Base-by-base conservation (phyloP, 1,140 invertebrate species). In the Homarus americanus region DNA sequence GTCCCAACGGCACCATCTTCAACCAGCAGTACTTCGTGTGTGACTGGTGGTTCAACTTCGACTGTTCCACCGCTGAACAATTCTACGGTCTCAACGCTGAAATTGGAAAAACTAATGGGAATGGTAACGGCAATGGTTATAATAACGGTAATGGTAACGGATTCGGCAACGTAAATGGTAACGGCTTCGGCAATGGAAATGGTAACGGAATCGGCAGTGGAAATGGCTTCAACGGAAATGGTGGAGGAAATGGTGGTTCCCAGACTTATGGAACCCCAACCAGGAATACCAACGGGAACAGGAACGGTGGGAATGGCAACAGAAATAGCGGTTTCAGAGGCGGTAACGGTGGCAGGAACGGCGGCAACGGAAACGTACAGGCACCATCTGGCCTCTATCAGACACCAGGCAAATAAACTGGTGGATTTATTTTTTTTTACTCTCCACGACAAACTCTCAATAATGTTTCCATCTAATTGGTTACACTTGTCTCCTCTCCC, bases 1-100 rank as follows among this genome's bases (percentile, higher is more conserved):
- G 94, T 85, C 94, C 94, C n/a, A 94, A 94, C 90, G 94, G 94
- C 17, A 94, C 94, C 63, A 84, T 94, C 38, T 94, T 94, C 92
- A 94, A 93, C 83, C 94, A 95, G 92, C 87, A 94, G 82, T 93
- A 93, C 82, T 94, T 95, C 75, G 94, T 95, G 38, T 94, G 94
- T 91, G 94, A 94, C 92, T 94, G 94, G 94, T 94, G 93, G 93
- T 94, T 89, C 93, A 94, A 94, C 86, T 93, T 94, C 76, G 93
- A 94, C 80, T 94, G 94, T 89, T 92, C 92, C 66, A 85, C 72
- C 66, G 92, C 92, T 78, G 92, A 94, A 82, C 93, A 94, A 40
- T 94, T 94, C 79, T 95, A 95, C 93, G 93, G 93, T 0, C 91
- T 95, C 9, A 95, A 95, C 92, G 49, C 86, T 34, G 80, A 91